Conservation (phyloP, 2,888 invertebrate species). For the Sinohyriopsis cumingii region DNA sequence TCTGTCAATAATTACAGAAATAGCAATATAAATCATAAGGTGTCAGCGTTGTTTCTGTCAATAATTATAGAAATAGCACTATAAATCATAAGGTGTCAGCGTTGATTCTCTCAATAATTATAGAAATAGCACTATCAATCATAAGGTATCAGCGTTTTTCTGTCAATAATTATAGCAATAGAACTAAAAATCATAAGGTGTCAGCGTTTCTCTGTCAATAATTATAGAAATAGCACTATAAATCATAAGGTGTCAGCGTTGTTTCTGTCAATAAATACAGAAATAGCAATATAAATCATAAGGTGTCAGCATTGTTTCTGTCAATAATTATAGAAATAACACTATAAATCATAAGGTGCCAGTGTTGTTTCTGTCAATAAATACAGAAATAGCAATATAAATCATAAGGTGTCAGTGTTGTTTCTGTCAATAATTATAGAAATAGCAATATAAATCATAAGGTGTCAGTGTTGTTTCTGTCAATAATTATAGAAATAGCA, state of each 20-base stretch:
- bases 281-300: too few species aligned
- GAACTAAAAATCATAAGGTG: conserved; percentile 34
- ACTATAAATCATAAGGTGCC: conserved; percentile 25
- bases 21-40: too few species aligned
- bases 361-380: conserved; percentile 32
- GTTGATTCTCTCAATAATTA: conserved; percentile 26
- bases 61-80: too few species aligned
- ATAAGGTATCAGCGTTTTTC: conserved; percentile 32
- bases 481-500: background rate
- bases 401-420: conserved; percentile 34
- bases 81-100: conserved; percentile 37
- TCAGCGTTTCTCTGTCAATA: conserved; percentile 29
- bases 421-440: conserved; percentile 22
- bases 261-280: conserved; percentile 25
- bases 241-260: conserved; percentile 32
- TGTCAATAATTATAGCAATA: conserved; percentile 11
- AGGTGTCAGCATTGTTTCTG: conserved; percentile 38
- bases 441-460: too few species aligned
- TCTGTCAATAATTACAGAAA: conserved; percentile 18
- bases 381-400: too few species aligned
- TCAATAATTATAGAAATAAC: background rate
- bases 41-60: conserved; percentile 34
- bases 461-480: conserved; percentile 38
- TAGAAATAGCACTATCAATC: too few species aligned
- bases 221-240: too few species aligned